phyloP scores from a whole-genome alignment of 2,888 invertebrate species.

The Pseudococcus viburni region DNA sequence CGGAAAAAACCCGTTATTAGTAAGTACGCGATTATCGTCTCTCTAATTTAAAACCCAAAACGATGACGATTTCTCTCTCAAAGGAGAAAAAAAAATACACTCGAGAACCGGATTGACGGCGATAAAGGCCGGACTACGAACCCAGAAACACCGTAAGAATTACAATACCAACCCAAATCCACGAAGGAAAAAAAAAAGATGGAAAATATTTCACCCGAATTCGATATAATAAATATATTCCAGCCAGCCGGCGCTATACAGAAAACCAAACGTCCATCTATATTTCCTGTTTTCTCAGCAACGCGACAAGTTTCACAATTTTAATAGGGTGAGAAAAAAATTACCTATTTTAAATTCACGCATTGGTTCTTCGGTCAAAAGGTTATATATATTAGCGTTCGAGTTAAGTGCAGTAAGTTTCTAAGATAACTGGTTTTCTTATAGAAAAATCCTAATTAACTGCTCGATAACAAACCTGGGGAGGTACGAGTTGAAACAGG shows the following conservation, averaged over 20 bases:
- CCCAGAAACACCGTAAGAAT: too few species aligned
- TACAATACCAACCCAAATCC: not conserved
- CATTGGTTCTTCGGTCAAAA: not conserved
- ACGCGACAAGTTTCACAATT: slow-evolving; percentile 33
- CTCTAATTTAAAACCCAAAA: slow-evolving; percentile 8
- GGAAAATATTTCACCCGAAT: not conserved
- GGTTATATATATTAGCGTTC: not conserved
- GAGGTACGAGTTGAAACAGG: slow-evolving; percentile 59
- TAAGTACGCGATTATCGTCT: slow-evolving; percentile 13
- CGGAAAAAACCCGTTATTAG: slow-evolving; percentile 34
- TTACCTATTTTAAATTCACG: slow-evolving; percentile 24
- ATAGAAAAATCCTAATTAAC: slow-evolving; percentile 58
- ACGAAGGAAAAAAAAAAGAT: not conserved
- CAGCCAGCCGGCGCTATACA: not conserved
- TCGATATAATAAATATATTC: slow-evolving; percentile 12
- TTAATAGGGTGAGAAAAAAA: slow-evolving; percentile 36
- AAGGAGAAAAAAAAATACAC: slow-evolving; percentile 11
- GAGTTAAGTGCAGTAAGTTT: not conserved
- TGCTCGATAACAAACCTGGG: slow-evolving; percentile 55
- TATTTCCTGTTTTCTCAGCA: slow-evolving; percentile 39
- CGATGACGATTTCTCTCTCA: slow-evolving; percentile 20
- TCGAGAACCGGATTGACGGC: not conserved
- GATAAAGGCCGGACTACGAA: not conserved
- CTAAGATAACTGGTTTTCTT: slow-evolving; percentile 37
- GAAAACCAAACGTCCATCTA: not conserved